A percentile compares a stretch with the other conserved stretches of the same genome.
Conservation (phyloP, 2,888 invertebrate species). For the Bedellia somnulentella region DNA sequence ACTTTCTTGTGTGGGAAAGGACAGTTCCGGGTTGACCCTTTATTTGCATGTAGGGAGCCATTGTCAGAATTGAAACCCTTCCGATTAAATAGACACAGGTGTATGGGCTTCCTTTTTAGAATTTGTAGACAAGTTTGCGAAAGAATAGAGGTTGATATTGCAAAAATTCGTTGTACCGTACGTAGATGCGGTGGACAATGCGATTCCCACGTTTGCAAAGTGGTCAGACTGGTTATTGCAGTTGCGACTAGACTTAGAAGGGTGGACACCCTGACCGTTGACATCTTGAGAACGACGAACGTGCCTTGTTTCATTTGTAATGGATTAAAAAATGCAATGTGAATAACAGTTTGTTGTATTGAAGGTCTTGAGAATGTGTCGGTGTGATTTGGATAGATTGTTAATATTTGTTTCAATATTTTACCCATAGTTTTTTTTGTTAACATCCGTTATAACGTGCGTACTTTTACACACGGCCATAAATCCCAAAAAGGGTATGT, state of each 20-base stretch:
- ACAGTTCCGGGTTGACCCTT: conserved; percentile 35
- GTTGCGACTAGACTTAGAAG: conserved; percentile 13
- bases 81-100: neutral
- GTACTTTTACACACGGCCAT: no score
- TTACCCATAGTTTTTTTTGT: no score
- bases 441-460: no score
- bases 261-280: conserved; percentile 22
- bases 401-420: no score
- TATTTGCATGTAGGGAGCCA: conserved; percentile 27
- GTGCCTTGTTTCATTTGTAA: conserved; percentile 25
- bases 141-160: no score
- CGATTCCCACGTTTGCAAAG: conserved; percentile 34
- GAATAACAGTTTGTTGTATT: no score
- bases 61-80: conserved; percentile 2
- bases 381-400: no score
- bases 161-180: conserved; percentile 1
- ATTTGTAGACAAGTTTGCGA: conserved; percentile 1
- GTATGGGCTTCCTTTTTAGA: neutral
- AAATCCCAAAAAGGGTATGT: no score
- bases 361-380: no score
- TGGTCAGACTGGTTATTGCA: conserved; percentile 41
- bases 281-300: conserved; percentile 20
- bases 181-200: conserved; percentile 27
- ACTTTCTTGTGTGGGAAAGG: conserved; percentile 42
- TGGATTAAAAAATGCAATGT: conserved; percentile 24